Evolutionary conservation across 1,140 invertebrate species (phyloP).

Genomic region (Polypedilum pembai): DNA sequence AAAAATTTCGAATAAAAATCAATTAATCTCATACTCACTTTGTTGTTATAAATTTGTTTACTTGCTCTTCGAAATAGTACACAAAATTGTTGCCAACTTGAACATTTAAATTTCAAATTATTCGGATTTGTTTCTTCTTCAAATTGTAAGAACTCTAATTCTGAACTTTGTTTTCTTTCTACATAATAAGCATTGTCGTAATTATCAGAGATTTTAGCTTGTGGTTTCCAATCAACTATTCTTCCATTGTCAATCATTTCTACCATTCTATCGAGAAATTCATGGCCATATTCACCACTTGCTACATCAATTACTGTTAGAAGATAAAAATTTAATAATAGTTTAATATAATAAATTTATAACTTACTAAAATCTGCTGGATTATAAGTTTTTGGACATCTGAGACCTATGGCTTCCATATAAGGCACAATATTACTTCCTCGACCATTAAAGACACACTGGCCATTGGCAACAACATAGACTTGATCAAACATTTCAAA

Average conservation of each 20-base stretch:
- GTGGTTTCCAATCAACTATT: conserved; percentile 45
- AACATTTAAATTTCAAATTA: conserved; percentile 49
- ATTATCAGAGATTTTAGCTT: background rate
- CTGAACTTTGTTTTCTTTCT: background rate
- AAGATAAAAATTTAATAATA: conserved; percentile 32
- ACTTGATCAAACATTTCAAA: conserved; percentile 71
- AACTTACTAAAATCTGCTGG: conserved; percentile 73
- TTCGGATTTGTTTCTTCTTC: conserved; percentile 43
- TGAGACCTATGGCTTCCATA: conserved; percentile 54
- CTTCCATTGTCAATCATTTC: conserved; percentile 54
- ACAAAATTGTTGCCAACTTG: conserved; percentile 56
- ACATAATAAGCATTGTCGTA: background rate
- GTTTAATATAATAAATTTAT: conserved; percentile 29
- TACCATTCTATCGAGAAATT: conserved; percentile 56
- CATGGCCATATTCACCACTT: conserved; percentile 61
- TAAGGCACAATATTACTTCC: conserved; percentile 61
- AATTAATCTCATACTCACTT: conserved; percentile 45
- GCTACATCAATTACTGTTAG: conserved; percentile 67
- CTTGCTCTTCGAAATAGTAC: conserved; percentile 59
- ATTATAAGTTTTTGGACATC: conserved; percentile 70
- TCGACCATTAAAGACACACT: conserved; percentile 66
- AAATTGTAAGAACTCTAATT: conserved; percentile 36
- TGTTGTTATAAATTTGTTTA: conserved; percentile 62
- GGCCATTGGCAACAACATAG: conserved; percentile 63
- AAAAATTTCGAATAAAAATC: background rate